phyloP scores from a whole-genome alignment of 1,140 invertebrate species.

The Antheraea mylitta region DNA sequence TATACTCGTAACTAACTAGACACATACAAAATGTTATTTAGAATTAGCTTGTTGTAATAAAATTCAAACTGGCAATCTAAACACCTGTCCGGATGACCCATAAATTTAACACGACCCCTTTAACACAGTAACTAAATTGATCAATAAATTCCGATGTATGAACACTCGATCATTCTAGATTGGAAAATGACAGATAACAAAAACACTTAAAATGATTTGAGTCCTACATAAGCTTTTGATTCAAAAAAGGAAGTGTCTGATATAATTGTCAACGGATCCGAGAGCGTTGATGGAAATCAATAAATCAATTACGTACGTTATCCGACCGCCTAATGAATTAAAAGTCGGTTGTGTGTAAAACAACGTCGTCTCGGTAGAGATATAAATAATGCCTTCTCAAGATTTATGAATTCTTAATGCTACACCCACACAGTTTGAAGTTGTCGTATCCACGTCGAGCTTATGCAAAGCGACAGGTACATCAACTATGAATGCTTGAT shows the following conservation, averaged over 20 bases:
- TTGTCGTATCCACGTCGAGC: slow-evolving; percentile 15
- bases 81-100: not conserved
- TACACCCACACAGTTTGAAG: slow-evolving; percentile 46
- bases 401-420: slow-evolving; percentile 65
- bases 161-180: not conserved
- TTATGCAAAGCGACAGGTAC: slow-evolving; percentile 12
- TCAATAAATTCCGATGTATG: not conserved
- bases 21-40: not conserved
- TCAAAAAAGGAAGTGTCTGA: slow-evolving; percentile 21
- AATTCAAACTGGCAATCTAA: not conserved
- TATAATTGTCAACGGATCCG: slow-evolving; percentile 30
- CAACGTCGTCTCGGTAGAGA: slow-evolving; percentile 26
- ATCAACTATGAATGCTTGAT: not conserved
- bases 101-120: not conserved
- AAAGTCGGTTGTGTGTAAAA: slow-evolving; percentile 28
- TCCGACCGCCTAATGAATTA: slow-evolving; percentile 56
- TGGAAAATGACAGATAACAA: not conserved
- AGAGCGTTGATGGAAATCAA: slow-evolving; percentile 39
- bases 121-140: not conserved
- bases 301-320: slow-evolving; percentile 57
- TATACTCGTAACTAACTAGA: not conserved
- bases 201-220: slow-evolving; percentile 4
- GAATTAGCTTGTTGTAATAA: not conserved
- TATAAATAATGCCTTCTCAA: slow-evolving; percentile 52
- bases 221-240: not conserved